Evolutionary conservation across 2,888 invertebrate genomes (phyloP), one percentile per base, ranked within the genome.

Genomic region (Aporophyla lueneburgensis): DNA sequence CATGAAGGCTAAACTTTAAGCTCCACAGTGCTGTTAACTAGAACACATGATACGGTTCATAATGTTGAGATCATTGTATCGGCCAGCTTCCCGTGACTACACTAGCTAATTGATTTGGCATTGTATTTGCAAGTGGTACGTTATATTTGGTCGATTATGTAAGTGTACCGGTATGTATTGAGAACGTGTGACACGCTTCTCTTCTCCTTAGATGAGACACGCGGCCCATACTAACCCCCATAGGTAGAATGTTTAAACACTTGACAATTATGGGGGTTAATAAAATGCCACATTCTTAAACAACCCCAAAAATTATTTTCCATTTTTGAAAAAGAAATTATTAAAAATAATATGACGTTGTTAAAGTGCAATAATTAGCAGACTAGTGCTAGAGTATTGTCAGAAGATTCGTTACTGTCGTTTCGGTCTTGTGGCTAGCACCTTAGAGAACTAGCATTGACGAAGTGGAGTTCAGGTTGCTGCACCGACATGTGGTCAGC

Each of bases 61-160:
- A 58, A 43, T 43, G 59, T 49, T 70, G 61, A 54, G 40, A 62
- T 71, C 46, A 78, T 71, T 61, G 46, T 54, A 54, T 49, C 54
- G 49, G 54, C 53, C 43, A 56, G 54, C 33, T 67, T 67, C 61
- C 61, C 43, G 61, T 33, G 49, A 56, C 24, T 40, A 56, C 40
- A 21, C 58, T 27, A 58, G 58, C 14, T 65, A 59, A 68, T 79
- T 63, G 75, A 74, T 65, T 81, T 49, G 68, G 53, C 68, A 74
- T 74, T 74, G 54, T 62, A 43, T 54, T 46, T 19, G 61, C 40
- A 62, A 72, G 19, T 46, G 10, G n/a, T 51, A 59, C 14, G 51
- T 51, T 40, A 12, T 59, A 4, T 53, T 46, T 21, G 21, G 63
- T 68, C 33, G 53, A 46, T 51, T 66, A 19, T 53, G 33, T 33